Percentiles rank a stretch among this genome's conserved stretches.
These are phyloP conservation scores for Folsomia manolachei DNA, from an alignment of 2,888 invertebrate genomes.

Conservation along the genomic window DNA sequence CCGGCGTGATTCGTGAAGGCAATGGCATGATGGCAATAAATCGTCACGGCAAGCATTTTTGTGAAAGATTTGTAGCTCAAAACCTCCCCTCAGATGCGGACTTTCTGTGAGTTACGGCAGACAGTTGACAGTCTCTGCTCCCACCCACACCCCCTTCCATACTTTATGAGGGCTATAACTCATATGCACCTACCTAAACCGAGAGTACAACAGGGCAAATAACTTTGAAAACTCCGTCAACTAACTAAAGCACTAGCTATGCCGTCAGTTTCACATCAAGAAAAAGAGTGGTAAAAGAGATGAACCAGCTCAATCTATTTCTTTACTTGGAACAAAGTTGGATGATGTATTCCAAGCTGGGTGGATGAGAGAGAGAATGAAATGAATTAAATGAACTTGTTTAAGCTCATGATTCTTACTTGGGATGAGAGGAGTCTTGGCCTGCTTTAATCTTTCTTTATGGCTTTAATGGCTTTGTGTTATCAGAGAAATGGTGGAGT, in stretches of 20 bases:
- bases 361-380: background rate
- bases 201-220: too few relatives aligned
- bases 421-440: background rate
- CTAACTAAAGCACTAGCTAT: background rate
- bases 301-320: background rate
- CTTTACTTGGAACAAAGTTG: background rate
- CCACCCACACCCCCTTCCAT: conserved; percentile 48
- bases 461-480: background rate
- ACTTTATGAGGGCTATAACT: conserved; percentile 47
- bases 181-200: conserved; percentile 38
- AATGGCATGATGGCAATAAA: conserved; percentile 42
- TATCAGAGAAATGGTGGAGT: too few relatives aligned
- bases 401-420: too few relatives aligned
- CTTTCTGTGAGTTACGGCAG: conserved; percentile 48
- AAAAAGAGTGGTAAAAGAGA: background rate
- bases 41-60: conserved; percentile 49
- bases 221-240: too few relatives aligned
- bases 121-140: conserved; percentile 48
- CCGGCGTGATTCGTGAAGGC: conserved; percentile 47
- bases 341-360: background rate
- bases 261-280: background rate
- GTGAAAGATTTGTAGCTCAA: conserved; percentile 47
- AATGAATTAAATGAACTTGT: background rate
- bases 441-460: background rate
- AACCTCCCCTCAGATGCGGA: conserved; percentile 46